Evolutionary conservation across 2,113 vertebrate genomes (phyloP).

Genomic region (Tetrax tetrax): DNA sequence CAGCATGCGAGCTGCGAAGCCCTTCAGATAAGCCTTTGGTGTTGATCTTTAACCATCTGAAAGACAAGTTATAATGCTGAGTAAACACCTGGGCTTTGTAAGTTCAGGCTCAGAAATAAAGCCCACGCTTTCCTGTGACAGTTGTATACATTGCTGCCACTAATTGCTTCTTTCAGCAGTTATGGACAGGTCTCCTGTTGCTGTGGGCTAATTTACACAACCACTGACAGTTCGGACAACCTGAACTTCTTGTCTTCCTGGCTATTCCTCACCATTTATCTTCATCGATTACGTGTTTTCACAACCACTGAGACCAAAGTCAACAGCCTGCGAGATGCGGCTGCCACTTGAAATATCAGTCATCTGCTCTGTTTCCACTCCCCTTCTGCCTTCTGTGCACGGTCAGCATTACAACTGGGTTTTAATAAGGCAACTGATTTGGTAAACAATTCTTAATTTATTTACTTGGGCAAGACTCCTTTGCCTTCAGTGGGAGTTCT

Average conservation of each 20-base stretch:
- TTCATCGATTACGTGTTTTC: conserved; percentile 42
- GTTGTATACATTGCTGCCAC: conserved; percentile 27
- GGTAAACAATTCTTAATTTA: conserved; percentile 44
- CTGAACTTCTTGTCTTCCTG: not conserved
- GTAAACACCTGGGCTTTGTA: conserved; percentile 49
- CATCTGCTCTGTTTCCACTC: not conserved
- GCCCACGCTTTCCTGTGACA: not conserved
- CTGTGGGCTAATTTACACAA: conserved; percentile 67
- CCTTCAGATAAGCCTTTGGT: conserved; percentile 65
- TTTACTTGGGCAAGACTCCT: conserved; percentile 32
- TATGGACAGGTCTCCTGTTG: conserved; percentile 5
- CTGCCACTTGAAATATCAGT: conserved; percentile 43
- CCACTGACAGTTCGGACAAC: conserved; percentile 62
- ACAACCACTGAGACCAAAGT: conserved; percentile 10
- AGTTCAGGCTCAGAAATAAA: conserved; percentile 51
- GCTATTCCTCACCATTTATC: conserved; percentile 65
- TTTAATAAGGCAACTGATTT: conserved; percentile 29
- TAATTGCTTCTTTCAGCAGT: conserved; percentile 70
- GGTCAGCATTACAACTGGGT: not conserved
- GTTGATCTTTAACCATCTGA: conserved; percentile 62
- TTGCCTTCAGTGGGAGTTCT: not conserved
- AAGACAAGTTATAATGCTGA: conserved; percentile 43
- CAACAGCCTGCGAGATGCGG: conserved; percentile 16
- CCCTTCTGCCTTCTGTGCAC: not conserved
- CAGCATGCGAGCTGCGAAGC: conserved; percentile 13